Conservation (phyloP, 2,797 vertebrate species). For the Megaceryle alcyon region DNA sequence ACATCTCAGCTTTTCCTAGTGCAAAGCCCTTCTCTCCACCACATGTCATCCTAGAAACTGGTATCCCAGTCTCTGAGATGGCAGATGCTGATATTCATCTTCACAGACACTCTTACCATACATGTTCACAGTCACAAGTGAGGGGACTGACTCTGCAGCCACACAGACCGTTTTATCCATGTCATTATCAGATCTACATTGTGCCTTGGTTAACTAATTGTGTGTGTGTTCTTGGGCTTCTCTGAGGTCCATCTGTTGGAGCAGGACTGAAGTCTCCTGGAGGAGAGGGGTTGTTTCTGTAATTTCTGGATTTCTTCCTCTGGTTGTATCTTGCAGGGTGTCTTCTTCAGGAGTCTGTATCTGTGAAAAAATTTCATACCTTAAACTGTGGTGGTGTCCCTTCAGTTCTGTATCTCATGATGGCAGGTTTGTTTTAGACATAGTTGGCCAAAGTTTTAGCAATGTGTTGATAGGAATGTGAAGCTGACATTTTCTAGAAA, state of each 20-base stretch:
- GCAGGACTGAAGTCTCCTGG: not conserved
- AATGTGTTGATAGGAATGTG: slow-evolving; percentile 12
- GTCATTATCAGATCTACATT: not conserved
- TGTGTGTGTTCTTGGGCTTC: not conserved
- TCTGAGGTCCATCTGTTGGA: not conserved
- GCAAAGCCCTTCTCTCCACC: not conserved
- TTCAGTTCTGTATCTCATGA: not conserved
- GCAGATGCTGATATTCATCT: not conserved
- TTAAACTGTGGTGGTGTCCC: not conserved
- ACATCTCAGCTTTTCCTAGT: not conserved
- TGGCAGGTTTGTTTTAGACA: not conserved
- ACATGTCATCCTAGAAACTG: not conserved
- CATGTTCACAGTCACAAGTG: not conserved
- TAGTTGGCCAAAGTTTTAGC: not conserved
- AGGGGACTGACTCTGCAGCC: not conserved
- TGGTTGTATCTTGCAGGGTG: not conserved
- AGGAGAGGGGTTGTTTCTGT: not conserved
- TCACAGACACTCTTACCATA: not conserved
- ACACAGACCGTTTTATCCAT: not conserved
- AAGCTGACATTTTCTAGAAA: slow-evolving; percentile 39
- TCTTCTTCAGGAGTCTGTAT: not conserved
- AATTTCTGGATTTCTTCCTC: not conserved
- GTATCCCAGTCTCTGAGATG: not conserved
- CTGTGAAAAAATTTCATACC: not conserved
- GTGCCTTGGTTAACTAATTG: not conserved